A percentile compares a stretch with the other conserved stretches of the same genome.
These are phyloP conservation scores for Trididemnum miniatum DNA, from an alignment of 23 tunicate species.

Conservation along the genomic window DNA sequence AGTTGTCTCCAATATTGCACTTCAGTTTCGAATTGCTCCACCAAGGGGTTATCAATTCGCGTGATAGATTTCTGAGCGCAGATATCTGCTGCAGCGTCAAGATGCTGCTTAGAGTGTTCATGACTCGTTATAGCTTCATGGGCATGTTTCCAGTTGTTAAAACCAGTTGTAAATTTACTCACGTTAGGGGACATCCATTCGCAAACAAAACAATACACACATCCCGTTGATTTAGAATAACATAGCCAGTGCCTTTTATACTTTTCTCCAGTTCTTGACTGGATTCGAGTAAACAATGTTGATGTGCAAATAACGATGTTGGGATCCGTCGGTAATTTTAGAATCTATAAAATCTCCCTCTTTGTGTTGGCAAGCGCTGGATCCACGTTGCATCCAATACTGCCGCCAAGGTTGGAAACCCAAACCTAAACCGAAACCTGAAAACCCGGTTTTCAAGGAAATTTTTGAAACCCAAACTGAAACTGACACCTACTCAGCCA, in stretches of 20 bases:
- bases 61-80: neutral
- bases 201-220: conserved; percentile 8
- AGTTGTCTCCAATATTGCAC: conserved; percentile 35
- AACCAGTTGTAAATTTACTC: conserved; percentile 6
- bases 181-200: neutral
- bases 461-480: too few relatives aligned
- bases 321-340: neutral
- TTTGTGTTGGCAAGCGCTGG: conserved; percentile 13
- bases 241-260: conserved; percentile 1
- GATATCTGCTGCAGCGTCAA: neutral
- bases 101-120: neutral
- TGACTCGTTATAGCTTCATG: neutral
- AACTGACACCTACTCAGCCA: too few relatives aligned
- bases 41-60: conserved; percentile 6
- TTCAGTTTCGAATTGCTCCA: conserved; percentile 16
- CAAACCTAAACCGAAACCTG: too few relatives aligned
- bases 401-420: too few relatives aligned
- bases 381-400: conserved; percentile 1
- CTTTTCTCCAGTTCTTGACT: conserved; percentile 1
- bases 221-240: conserved; percentile 16
- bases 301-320: conserved; percentile 9
- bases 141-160: conserved; percentile 4
- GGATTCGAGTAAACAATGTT: neutral
- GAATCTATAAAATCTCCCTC: neutral
- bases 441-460: too few relatives aligned